Base-by-base conservation (phyloP, 2,888 invertebrate genomes). In the Pandemis cinnamomeana region DNA sequence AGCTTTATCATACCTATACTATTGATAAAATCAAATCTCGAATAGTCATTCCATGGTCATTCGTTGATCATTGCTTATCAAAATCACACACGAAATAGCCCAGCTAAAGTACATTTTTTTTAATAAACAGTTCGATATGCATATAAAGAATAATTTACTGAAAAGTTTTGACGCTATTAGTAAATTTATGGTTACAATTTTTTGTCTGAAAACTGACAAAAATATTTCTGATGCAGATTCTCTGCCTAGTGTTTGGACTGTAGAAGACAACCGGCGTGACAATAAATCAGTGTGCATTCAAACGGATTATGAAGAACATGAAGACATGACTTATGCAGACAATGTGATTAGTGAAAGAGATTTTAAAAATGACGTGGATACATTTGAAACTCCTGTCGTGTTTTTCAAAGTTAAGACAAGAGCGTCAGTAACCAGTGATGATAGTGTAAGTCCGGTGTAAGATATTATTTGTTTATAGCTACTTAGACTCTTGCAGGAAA, bases 221-320 rank as follows among this genome's bases (percentile, higher is more conserved):
- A 74, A 77, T 76, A 71, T 75, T 53, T 82, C 84, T 6, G 79
- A 84, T 55, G 75, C 77, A 11, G 81, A 84, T 41, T 85, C 84
- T n/a, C 76, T 86, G 10, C 78, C 83, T 0, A 81, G 82, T 77
- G 72, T 79, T 72, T 84, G 84, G 84, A 79, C 77, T 60, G 71
- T 64, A 3, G 55, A 68, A 15, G 20, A 62, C 5, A 62, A 72
- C 63, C 69, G 67, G 46, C 73, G 62, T 7, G 76, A 66, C 75
- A 76, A 72, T 46, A 81, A 78, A 72, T 77, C 80, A 6, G 77
- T 80, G 70, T 48, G 63, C 71, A 79, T 81, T 8, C 76, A 74
- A 58, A 71, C 71, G 44, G 72, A 68, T 7, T n/a, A 13, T 53
- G 66, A 41, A 11, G 60, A 41, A 15, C n/a, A 64, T 7, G 48